Base-by-base conservation (phyloP, 1,140 invertebrate species). In the Achatina immaculata region DNA sequence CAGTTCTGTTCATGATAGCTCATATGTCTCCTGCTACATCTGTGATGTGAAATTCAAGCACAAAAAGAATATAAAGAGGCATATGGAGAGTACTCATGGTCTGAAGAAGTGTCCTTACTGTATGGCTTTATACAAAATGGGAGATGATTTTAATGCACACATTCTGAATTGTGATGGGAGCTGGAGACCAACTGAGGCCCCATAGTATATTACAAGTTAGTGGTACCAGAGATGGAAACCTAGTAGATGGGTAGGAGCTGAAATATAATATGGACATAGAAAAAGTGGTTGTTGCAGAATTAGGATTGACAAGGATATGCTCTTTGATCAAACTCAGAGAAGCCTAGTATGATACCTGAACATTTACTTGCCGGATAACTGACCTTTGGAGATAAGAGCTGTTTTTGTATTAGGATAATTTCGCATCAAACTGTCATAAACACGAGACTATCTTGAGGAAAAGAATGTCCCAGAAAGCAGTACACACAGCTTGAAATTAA, bases 1-100 rank as follows among this genome's bases (percentile, higher is more conserved):
- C 28, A 73, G 71, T 45, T 73, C 71, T 38, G 71, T 73, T 14
- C 71, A 73, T 73, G 71, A 43, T 28, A 31, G 16, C 72, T 28
- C 45, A 11, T n/a, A 34, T 48, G 21, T n/a, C 43, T 73, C 66
- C 14, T 80, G 78, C 31, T 58, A 71, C n/a, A 62, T 80, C 24
- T 80, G 78, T 72, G 68, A 72, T 71, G 68, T 38, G 34, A 72
- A 71, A 40, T 80, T 80, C n/a, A 80, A 80, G 36, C 68, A 80
- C 31, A 80, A 80, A 55, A 80, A 72, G 38, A 80, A 71, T 58
- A 71, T 80, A 16, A 66, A 48, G 48, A 48, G 78, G 40, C 78
- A 80, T 55, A 45, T 71, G 31, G 78, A 80, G 40, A 80, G 38
- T 19, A 55, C 66, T 38, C 78, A 80, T 72, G 66, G 68, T 43